Evolutionary conservation across 2,113 vertebrate genomes (phyloP).

Genomic region (Marmota flaviventris): DNA sequence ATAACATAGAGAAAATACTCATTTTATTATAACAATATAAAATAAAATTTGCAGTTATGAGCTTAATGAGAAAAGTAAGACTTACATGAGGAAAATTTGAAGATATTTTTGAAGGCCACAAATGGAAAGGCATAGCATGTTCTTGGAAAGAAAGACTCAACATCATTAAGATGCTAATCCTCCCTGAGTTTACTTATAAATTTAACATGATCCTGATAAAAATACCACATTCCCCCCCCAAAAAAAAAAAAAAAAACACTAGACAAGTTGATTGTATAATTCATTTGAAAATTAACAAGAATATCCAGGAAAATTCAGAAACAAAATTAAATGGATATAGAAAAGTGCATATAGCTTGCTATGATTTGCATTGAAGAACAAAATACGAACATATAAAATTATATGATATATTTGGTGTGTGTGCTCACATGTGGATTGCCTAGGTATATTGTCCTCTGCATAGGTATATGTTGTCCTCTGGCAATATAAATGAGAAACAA

Average conservation of each 20-base stretch:
- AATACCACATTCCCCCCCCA: conserved; percentile 52
- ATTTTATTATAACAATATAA: conserved; percentile 30
- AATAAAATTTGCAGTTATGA: not conserved
- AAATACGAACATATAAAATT: not conserved
- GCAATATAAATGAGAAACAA: conserved; percentile 7
- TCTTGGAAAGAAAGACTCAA: conserved; percentile 72
- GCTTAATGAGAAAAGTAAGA: conserved; percentile 32
- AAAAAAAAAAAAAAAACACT: not conserved
- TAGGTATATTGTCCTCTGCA: too few relatives aligned
- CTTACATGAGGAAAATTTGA: conserved; percentile 46
- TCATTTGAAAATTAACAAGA: conserved; percentile 74
- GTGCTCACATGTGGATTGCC: not conserved
- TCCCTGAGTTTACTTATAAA: conserved; percentile 78
- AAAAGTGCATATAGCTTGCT: conserved; percentile 30
- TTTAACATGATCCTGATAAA: conserved; percentile 78
- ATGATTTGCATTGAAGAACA: conserved; percentile 50
- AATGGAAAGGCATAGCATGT: conserved; percentile 70
- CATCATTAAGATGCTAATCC: conserved; percentile 79
- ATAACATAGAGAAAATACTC: not conserved
- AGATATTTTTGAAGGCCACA: conserved; percentile 69
- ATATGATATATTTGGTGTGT: not conserved
- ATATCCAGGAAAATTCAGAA: conserved; percentile 65
- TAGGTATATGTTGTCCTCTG: not conserved
- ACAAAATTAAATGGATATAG: conserved; percentile 28
- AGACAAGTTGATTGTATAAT: conserved; percentile 75